A percentile compares a stretch with the other conserved stretches of the same genome.
Evolutionary conservation across 2,797 vertebrate genomes (phyloP).

Genomic region (Aselliscus stoliczkanus): DNA sequence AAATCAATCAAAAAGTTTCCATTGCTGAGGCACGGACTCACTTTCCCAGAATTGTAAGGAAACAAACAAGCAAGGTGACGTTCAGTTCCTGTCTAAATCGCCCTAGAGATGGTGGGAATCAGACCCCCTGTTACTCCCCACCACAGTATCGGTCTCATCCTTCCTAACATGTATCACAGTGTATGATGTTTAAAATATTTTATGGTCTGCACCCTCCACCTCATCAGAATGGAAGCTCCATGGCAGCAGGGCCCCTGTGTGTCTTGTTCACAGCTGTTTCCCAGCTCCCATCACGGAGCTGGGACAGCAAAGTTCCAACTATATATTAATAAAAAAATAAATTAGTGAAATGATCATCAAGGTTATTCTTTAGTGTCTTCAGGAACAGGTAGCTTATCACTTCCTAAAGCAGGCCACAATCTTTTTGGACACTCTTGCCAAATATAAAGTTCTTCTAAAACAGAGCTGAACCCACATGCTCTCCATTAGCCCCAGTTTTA

Average conservation of each 20-base stretch:
- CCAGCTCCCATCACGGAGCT: not conserved
- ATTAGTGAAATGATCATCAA: not conserved
- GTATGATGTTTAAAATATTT: not conserved
- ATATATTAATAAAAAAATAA: not conserved
- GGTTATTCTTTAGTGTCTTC: not conserved
- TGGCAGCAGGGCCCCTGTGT: not conserved
- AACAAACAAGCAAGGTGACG: not conserved
- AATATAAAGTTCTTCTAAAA: not conserved
- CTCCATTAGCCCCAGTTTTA: not conserved
- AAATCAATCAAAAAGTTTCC: not conserved
- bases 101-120: not conserved
- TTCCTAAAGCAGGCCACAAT: not conserved
- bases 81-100: not conserved
- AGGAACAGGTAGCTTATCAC: not conserved
- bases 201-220: not conserved
- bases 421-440: not conserved
- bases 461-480: not conserved
- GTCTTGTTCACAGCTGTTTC: not conserved
- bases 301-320: not conserved
- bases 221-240: not conserved
- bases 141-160: not conserved
- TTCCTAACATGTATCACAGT: not conserved
- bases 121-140: rapidly evolving
- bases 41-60: not conserved
- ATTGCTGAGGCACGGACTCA: not conserved